Base-by-base conservation (phyloP, 2,797 vertebrate genomes). In the Myiothlypis chrysogaster region DNA sequence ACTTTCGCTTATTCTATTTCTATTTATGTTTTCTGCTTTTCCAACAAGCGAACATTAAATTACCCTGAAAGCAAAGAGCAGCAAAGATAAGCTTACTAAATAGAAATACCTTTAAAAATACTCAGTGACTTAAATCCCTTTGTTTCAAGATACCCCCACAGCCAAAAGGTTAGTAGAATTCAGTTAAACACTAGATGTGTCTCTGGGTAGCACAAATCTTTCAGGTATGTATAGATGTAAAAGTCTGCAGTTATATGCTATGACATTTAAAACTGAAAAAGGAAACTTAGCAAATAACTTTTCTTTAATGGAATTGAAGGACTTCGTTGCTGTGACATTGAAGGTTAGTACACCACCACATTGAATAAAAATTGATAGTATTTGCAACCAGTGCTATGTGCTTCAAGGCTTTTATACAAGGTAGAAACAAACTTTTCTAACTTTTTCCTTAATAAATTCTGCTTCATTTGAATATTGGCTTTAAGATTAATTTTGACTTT, bases 51-150 rank as follows among this genome's bases (percentile, higher is more conserved):
- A 80, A 77, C 94, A 71, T 76, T 96, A 93, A 95, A 95, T 96
- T 93, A 96, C 18, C 59, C 46, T 90, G 91, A 95, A 95, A 87
- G 69, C 69, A 91, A 94, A 90, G 60, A 95, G 37, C n/a, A 92
- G 46, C 90, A 93, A 82, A 95, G 83, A 84, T 89, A 92, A 96
- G 95, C 71, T 89, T 94, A 53, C 63, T 87, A 77, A 87, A 92
- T 57, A 89, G 60, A 83, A 92, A 60, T 65, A 55, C n/a, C 35
- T 68, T 92, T 73, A 65, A 73, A 93, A 93, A 80, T 90, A 83
- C 37, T 64, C 49, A 56, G n/a, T 84, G 35, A 47, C 21, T 56
- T 93, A 72, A 73, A 83, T 91, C 30, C 27, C 30, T 87, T 93
- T 91, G 44, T 91, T 91, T 95, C 83, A 63, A 84, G 77, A 63